These are phyloP conservation scores for Sesamia inferens DNA, from an alignment of 2,888 invertebrate species.

Conservation along the genomic window DNA sequence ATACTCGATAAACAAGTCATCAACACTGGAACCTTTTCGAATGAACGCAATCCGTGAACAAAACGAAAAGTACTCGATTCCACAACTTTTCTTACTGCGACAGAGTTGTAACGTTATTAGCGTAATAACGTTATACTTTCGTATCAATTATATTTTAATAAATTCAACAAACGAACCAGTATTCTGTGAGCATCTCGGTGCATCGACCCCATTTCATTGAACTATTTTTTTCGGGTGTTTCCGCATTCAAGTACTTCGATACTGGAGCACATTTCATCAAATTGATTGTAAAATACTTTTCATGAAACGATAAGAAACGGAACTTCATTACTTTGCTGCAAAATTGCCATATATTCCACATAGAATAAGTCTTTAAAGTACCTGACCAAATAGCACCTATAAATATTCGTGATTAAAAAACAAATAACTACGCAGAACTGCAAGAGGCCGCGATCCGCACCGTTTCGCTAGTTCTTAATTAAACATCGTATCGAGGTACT, in stretches of 20 bases:
- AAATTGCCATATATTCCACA: conserved; percentile 64
- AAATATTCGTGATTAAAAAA: conserved; percentile 82
- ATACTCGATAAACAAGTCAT: conserved; percentile 83
- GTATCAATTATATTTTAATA: conserved; percentile 74
- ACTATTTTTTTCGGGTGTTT: conserved; percentile 52
- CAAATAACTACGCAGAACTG: conserved; percentile 75
- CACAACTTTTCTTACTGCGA: conserved; percentile 55
- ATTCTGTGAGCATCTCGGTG: conserved; percentile 54
- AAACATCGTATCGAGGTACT: conserved; percentile 76
- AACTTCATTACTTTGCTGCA: neutral
- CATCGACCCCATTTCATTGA: conserved; percentile 62
- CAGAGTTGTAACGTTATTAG: conserved; percentile 66
- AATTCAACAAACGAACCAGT: conserved; percentile 65
- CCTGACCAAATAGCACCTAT: conserved; percentile 73
- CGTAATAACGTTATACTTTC: conserved; percentile 68
- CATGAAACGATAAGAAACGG: conserved; percentile 1
- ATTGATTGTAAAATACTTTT: conserved; percentile 16
- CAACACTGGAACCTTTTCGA: conserved; percentile 72
- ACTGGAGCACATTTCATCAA: conserved; percentile 15
- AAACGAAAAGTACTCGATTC: conserved; percentile 52
- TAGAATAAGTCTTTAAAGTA: conserved; percentile 72
- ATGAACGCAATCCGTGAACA: conserved; percentile 59
- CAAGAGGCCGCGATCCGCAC: conserved; percentile 47
- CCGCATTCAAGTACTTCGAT: conserved; percentile 33
- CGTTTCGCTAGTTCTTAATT: conserved; percentile 82